Base-by-base conservation (phyloP, 2,888 invertebrate species). In the Elaeidobius kamerunicus region DNA sequence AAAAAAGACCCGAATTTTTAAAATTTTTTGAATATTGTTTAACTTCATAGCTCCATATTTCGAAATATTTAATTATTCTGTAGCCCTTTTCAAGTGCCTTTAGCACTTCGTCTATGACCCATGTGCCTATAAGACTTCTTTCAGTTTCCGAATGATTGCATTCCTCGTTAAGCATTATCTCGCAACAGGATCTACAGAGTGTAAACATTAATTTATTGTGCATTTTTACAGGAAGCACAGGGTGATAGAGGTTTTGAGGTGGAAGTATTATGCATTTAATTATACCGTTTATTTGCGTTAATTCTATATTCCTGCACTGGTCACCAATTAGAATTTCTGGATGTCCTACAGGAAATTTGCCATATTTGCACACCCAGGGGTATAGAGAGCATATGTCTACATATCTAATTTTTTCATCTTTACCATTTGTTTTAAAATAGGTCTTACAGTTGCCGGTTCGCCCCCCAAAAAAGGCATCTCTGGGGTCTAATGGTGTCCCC, bases 181-280 rank as follows among this genome's bases (percentile, higher is more conserved):
- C 63, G 19, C 58, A 65, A 57, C 70, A 70, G 1, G 58, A 60
- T 9, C 62, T 55, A 60, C 71, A 72, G 2, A 73, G 52, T 1
- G 62, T 54, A 60, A 71, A 73, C 55, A 67, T 61, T n/a, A 71
- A 41, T 42, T 59, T 59, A 23, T 40, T 32, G 34, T 60, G 58
- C 30, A 46, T 54, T 42, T 57, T 59, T 19, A 16, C 14, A 3
- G 32, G 32, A 9, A 32, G 32, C 6, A 32, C n/a, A 7, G 9
- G 15, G 12, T 42, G 30, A n/a, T 28, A 30, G 3, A 42, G 18
- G n/a, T 17, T 9, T 30, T 35, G 39, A 32, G 54, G 52, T n/a
- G 69, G 17, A 57, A 58, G 45, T n/a, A 59, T 28, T 20, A 52
- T 47, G 20, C 49, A 49, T 41, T 56, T 59, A 5, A 60, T 59